Conservation (phyloP, 2,888 invertebrate species). For the Chrysomela aeneicollis region DNA sequence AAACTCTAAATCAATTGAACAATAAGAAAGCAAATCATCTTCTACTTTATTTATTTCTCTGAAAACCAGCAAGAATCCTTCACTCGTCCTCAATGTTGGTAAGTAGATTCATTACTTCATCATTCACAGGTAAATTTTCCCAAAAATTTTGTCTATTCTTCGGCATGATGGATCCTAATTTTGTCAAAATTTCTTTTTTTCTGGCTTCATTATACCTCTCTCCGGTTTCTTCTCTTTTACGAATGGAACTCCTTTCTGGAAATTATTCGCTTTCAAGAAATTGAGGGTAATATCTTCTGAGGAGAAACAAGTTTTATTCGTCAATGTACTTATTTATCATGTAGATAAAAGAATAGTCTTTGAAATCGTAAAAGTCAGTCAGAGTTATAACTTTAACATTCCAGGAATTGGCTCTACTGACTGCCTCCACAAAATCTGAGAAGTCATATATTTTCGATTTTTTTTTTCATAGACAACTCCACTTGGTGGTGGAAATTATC, state of each 20-base stretch:
- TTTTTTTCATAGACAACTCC: constrained; percentile 28
- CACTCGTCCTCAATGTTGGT: no score
- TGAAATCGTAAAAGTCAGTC: constrained; percentile 25
- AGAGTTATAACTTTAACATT: constrained; percentile 27
- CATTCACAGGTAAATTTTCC: background rate
- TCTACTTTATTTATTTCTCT: no score
- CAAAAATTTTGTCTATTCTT: background rate
- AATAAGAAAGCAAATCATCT: no score
- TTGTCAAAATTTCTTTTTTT: background rate
- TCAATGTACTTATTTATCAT: background rate
- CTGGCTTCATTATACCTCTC: background rate
- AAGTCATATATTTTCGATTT: constrained; percentile 30
- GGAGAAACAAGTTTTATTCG: background rate
- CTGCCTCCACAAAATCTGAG: constrained; percentile 26
- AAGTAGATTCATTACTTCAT: no score
- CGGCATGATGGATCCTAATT: background rate
- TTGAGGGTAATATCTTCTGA: background rate
- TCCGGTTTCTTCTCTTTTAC: no score
- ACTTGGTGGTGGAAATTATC: constrained; percentile 35
- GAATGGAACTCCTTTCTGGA: background rate
- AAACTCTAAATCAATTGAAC: no score
- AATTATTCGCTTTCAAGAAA: constrained; percentile 1
- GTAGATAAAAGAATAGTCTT: constrained; percentile 25
- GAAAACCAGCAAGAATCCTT: no score
- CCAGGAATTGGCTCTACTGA: constrained; percentile 11